phyloP scores from a whole-genome alignment of 2,113 vertebrate genomes.

The Pollimyrus isidori region DNA sequence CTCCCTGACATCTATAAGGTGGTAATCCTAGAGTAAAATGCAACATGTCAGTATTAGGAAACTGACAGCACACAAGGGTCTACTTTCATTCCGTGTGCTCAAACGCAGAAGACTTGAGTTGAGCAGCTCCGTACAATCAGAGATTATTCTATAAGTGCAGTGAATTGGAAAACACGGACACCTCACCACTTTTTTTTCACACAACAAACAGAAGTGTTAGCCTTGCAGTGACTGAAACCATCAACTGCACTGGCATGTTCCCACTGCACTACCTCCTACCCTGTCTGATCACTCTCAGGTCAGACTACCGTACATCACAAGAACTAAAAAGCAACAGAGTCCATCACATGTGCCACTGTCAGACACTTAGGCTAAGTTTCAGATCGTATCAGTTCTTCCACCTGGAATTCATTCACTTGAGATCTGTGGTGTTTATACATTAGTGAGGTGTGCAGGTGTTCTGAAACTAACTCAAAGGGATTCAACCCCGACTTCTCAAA shows the following conservation, averaged over 20 bases:
- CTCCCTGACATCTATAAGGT: no score
- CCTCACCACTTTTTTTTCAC: neutral
- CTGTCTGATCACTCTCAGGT: neutral
- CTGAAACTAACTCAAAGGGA: neutral
- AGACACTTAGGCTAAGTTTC: no score
- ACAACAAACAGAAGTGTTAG: neutral
- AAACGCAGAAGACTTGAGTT: neutral
- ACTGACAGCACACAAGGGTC: no score
- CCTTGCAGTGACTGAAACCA: neutral
- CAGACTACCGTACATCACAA: neutral
- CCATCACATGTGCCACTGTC: no score
- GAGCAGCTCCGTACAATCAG: neutral
- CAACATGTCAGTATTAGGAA: no score
- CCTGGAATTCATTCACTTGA: neutral
- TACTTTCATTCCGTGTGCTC: no score
- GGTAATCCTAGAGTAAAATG: no score
- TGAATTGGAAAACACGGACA: neutral
- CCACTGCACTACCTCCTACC: neutral
- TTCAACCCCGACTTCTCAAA: neutral
- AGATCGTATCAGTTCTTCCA: no score
- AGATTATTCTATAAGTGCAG: neutral
- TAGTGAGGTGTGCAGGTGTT: neutral
- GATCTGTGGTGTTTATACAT: neutral
- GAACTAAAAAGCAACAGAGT: no score
- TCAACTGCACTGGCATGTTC: neutral